Conservation (phyloP, 2,888 invertebrate species). For the Bembecia ichneumoniformis region DNA sequence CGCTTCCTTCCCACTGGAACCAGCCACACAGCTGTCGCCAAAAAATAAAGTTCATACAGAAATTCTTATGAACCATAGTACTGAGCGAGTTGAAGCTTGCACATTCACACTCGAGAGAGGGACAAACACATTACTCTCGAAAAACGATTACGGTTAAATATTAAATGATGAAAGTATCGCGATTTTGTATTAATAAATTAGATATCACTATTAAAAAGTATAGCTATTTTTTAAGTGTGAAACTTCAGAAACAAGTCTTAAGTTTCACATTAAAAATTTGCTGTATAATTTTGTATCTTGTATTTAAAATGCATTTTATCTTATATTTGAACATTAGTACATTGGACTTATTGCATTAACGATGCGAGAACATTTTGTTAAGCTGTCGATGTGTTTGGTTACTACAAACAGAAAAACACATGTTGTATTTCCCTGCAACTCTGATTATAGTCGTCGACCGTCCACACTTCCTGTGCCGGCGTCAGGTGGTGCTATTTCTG, state of each 20-base stretch:
- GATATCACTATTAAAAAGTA: neutral
- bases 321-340: too few relatives aligned
- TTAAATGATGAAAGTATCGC: neutral
- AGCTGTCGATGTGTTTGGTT: too few relatives aligned
- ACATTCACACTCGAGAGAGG: neutral
- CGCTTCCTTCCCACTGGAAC: neutral
- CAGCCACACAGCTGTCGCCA: neutral
- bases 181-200: neutral
- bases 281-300: too few relatives aligned
- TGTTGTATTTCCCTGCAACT: neutral
- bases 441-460: conserved; percentile 19
- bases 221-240: too few relatives aligned
- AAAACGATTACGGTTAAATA: neutral
- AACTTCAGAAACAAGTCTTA: too few relatives aligned
- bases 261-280: too few relatives aligned
- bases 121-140: neutral
- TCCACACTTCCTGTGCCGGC: conserved; percentile 49
- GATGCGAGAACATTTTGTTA: too few relatives aligned
- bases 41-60: neutral
- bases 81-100: neutral
- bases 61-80: neutral
- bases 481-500: conserved; percentile 61
- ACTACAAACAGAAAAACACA: too few relatives aligned
- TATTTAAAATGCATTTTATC: too few relatives aligned
- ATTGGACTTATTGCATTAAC: too few relatives aligned